Conservation (phyloP, 2,113 vertebrate genomes). For the Cervus canadensis region DNA sequence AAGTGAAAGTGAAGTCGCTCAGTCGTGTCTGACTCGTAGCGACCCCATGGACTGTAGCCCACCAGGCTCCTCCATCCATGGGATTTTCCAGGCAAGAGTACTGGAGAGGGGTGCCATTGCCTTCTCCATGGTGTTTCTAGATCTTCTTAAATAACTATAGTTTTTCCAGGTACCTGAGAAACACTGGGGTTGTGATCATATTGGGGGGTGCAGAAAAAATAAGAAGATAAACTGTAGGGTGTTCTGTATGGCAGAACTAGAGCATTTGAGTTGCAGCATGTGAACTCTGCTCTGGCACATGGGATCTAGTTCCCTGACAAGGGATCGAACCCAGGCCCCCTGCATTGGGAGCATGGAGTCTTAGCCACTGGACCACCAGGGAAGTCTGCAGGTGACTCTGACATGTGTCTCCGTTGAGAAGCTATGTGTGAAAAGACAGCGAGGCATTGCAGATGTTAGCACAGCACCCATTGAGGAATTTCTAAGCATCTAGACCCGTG, state of each 20-base stretch:
- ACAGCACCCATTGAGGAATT: not conserved
- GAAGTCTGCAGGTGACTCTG: not conserved
- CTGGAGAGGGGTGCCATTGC: no score
- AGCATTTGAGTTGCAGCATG: not conserved
- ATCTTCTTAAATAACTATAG: not conserved
- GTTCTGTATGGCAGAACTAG: not conserved
- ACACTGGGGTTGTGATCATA: not conserved
- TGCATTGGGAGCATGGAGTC: not conserved
- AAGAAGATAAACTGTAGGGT: not conserved
- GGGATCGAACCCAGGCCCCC: not conserved
- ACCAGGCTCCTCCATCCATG: no score
- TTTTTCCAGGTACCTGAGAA: not conserved
- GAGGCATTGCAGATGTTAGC: not conserved
- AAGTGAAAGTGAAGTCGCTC: no score
- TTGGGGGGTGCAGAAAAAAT: not conserved
- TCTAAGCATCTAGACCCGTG: not conserved
- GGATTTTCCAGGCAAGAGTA: no score
- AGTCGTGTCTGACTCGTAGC: no score
- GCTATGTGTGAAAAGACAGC: not conserved
- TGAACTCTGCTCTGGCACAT: not conserved
- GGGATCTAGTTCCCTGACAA: not conserved
- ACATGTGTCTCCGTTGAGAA: not conserved
- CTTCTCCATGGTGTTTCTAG: not conserved
- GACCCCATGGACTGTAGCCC: no score
- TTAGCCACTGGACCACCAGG: not conserved